phyloP scores from a whole-genome alignment of 2,113 vertebrate species.

The Phrynosoma blainvillii region DNA sequence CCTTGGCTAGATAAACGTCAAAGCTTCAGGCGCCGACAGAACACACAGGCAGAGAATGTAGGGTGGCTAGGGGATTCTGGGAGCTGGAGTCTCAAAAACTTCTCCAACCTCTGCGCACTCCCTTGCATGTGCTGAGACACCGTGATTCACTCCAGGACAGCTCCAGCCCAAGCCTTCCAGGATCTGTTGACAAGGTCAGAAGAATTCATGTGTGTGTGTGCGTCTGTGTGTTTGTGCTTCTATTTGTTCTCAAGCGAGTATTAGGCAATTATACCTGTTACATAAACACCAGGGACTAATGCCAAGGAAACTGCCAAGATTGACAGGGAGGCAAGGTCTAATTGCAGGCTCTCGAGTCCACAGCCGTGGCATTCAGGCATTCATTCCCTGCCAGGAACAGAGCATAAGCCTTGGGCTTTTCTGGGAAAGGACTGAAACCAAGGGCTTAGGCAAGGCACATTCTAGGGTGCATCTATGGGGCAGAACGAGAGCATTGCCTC shows the following conservation, averaged over 20 bases:
- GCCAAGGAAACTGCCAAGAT: background rate
- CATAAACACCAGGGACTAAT: background rate
- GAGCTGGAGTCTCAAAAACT: too few relatives aligned
- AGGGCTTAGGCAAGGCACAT: too few relatives aligned
- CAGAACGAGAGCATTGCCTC: too few relatives aligned
- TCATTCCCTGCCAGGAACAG: background rate
- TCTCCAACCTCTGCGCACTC: too few relatives aligned
- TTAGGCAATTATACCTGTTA: conserved; percentile 23
- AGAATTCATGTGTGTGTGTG: background rate
- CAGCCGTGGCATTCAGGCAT: background rate
- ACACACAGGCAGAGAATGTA: too few relatives aligned
- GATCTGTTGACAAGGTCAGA: background rate
- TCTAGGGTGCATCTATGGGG: too few relatives aligned
- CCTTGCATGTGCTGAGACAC: background rate
- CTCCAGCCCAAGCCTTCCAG: background rate
- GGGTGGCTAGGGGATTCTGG: too few relatives aligned
- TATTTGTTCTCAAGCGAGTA: background rate
- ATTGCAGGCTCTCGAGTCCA: background rate
- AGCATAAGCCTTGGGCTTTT: background rate
- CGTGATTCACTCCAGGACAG: too few relatives aligned
- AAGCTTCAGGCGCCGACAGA: too few relatives aligned
- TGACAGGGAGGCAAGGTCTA: background rate
- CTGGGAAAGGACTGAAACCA: background rate
- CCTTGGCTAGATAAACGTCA: too few relatives aligned
- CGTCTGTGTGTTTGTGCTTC: background rate